Evolutionary conservation across 2,888 invertebrate species (phyloP), one percentile per base, ranked within the genome.

Genomic region (Drosophila peninsularis): DNA sequence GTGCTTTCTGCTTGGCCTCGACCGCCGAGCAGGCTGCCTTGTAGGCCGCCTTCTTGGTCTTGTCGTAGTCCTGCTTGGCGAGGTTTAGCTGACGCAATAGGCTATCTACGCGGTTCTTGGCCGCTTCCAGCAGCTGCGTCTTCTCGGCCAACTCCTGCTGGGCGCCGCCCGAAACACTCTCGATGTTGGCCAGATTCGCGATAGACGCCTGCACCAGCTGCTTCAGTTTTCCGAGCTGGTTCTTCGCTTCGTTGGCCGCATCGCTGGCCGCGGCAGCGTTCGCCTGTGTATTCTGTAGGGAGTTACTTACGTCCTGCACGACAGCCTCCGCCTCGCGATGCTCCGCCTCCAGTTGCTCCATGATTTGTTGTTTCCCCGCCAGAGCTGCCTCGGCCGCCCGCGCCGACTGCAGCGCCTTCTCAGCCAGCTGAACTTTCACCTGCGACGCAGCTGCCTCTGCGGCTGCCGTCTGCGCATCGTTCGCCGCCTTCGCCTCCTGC

Each of bases 371-470:
- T 77, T 96, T 96, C 0, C 95, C 96, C 4, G 95, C 94, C 2
- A 95, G 90, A 0, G 95, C 95, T 0, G 95, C 95, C 87, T 95
- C 95, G 0, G 95, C 96, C 0, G 95, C 95, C 83, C 95, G 94
- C 0, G 96, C 95, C 0, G 96, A 95, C 91, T 95, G 94, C 6
- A 95, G 91, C 0, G 96, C 96, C 83, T 95, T 95, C 78, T 95
- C 95, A 0, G 96, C 96, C 61, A 96, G 90, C 91, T 96, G 95
- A 0, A 94, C 93, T 91, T 96, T 96, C 1, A 95, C 95, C 93
- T 96, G 95, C 1, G 95, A 95, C 0, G 95, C 94, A 80, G 95
- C 94, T 78, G 96, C 95, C 0, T 96, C 95, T 27, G 95, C 95
- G 21, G 96, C 94, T 0, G 95, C 95, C 1, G 95, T 95, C 84